Evolutionary conservation across 2,888 invertebrate genomes (phyloP).

Genomic region (Pogonocherus hispidulus): DNA sequence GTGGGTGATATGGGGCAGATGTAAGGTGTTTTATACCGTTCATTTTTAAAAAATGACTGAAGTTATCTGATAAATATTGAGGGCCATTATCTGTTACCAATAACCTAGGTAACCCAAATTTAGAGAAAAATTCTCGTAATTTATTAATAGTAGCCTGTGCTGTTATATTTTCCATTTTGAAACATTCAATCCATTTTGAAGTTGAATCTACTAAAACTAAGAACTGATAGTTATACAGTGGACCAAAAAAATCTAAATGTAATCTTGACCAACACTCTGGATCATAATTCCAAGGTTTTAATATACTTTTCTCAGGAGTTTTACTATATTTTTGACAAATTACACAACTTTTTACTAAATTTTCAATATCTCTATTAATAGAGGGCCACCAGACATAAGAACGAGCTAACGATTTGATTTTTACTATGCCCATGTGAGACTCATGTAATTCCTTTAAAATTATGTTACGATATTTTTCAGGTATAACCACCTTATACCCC

Average conservation of each 20-base stretch:
- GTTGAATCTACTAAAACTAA: conserved; percentile 44
- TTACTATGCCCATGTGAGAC: conserved; percentile 43
- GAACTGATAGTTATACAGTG: conserved; percentile 35
- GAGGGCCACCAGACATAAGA: conserved; percentile 55
- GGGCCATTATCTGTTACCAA: conserved; percentile 48
- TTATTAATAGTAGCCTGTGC: conserved; percentile 37
- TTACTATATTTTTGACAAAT: conserved; percentile 44
- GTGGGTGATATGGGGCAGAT: conserved; percentile 44
- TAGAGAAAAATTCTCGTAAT: conserved; percentile 40
- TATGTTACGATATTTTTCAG: conserved; percentile 27
- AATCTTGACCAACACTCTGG: conserved; percentile 28
- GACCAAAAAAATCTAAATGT: conserved; percentile 49
- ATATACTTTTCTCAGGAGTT: not conserved
- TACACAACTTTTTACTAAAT: conserved; percentile 45
- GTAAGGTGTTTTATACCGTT: conserved; percentile 51
- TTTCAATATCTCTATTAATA: conserved; percentile 55
- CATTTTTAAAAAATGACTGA: conserved; percentile 45
- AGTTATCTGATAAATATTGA: conserved; percentile 44
- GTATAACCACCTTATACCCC: conserved; percentile 43
- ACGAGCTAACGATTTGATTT: conserved; percentile 48
- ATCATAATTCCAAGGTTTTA: conserved; percentile 4
- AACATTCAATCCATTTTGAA: conserved; percentile 50
- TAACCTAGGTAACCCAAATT: conserved; percentile 42
- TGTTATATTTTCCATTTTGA: conserved; percentile 38
- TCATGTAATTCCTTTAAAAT: conserved; percentile 43